Conservation (phyloP, 2,888 invertebrate genomes). For the Ligdia adustata region DNA sequence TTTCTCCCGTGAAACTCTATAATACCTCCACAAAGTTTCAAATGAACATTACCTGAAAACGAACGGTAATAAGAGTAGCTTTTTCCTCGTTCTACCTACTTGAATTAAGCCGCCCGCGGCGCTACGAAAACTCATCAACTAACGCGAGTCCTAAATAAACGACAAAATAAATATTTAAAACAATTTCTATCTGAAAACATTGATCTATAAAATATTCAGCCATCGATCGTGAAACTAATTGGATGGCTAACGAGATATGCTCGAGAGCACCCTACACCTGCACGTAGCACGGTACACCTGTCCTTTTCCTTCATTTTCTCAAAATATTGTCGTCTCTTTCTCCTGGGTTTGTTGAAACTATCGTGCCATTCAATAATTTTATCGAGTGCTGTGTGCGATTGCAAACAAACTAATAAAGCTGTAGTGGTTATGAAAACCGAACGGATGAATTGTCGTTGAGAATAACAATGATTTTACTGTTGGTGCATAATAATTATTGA, state of each 20-base stretch:
- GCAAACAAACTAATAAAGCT: constrained; percentile 22
- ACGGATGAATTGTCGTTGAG: constrained; percentile 1
- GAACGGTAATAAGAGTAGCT: too few relatives aligned
- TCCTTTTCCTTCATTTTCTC: constrained; percentile 24
- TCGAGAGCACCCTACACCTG: constrained; percentile 43
- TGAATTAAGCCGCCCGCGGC: background rate
- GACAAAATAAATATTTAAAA: constrained; percentile 32
- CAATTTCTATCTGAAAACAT: constrained; percentile 20
- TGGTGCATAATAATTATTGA: background rate
- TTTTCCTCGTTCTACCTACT: background rate
- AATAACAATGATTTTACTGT: constrained; percentile 16
- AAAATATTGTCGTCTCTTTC: constrained; percentile 14
- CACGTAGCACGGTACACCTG: constrained; percentile 35
- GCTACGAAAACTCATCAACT: background rate
- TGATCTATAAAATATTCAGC: constrained; percentile 51
- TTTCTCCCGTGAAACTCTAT: too few relatives aligned
- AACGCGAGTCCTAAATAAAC: constrained; percentile 30
- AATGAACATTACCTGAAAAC: too few relatives aligned
- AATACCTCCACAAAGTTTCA: too few relatives aligned
- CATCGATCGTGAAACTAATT: constrained; percentile 50
- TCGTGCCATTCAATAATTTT: constrained; percentile 18
- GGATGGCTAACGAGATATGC: constrained; percentile 53
- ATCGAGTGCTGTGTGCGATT: constrained; percentile 13
- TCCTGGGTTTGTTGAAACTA: constrained; percentile 9
- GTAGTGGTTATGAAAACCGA: constrained; percentile 5